A percentile compares a stretch with the other conserved stretches of the same genome.
phyloP scores from a whole-genome alignment of 2,797 vertebrate genomes.

The Anas georgica region DNA sequence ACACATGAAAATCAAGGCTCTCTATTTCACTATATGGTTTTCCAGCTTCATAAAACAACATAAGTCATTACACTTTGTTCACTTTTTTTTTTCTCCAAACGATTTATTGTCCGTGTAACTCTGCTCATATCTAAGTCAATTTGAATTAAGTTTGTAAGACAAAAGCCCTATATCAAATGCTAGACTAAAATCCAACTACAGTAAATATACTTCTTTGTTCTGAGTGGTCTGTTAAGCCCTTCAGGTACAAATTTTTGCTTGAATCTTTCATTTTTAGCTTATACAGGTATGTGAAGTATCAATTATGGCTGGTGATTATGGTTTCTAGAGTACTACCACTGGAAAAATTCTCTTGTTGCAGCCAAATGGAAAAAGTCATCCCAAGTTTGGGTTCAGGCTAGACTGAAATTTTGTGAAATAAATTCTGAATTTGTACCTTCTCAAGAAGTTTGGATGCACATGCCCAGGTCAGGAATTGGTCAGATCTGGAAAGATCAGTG shows the following conservation, averaged over 20 bases:
- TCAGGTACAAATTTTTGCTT: not conserved
- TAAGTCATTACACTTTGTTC: conserved; percentile 20
- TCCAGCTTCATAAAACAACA: not conserved
- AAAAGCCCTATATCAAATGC: conserved; percentile 2
- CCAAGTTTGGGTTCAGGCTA: not conserved
- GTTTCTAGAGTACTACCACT: not conserved
- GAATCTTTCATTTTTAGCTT: not conserved
- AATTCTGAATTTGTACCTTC: not conserved
- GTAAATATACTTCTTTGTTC: not conserved
- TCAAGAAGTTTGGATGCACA: not conserved
- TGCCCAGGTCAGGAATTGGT: not conserved
- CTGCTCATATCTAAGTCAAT: not conserved
- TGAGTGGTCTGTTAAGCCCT: not conserved
- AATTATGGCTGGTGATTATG: not conserved
- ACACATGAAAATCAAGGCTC: not conserved
- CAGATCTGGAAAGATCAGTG: not conserved
- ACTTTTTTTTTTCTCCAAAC: not conserved
- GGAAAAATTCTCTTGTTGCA: not conserved
- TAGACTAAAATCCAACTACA: not conserved
- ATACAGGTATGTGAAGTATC: not conserved
- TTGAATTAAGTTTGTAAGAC: conserved; percentile 4
- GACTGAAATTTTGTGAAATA: not conserved
- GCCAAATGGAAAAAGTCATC: not conserved
- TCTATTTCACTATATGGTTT: not conserved
- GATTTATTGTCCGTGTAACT: conserved; percentile 10